Evolutionary conservation across 2,113 vertebrate species (phyloP).

Genomic region (Misgurnus mizolepis): DNA sequence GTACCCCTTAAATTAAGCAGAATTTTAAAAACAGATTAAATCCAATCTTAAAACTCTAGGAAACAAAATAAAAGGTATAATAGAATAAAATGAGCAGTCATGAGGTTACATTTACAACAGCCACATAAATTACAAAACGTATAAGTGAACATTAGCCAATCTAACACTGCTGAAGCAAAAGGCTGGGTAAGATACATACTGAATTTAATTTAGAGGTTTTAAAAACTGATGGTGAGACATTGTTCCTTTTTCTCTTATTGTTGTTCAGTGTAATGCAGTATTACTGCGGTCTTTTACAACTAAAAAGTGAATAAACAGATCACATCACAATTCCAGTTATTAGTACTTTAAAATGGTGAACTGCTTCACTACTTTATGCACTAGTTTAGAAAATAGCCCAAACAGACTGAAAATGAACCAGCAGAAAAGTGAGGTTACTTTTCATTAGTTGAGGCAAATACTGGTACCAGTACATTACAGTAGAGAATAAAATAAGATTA

Average conservation of each 20-base stretch:
- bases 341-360: slow-evolving; percentile 60
- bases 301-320: slow-evolving; percentile 42
- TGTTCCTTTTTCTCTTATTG: slow-evolving; percentile 49
- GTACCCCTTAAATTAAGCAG: slow-evolving; percentile 63
- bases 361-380: slow-evolving; percentile 60
- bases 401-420: slow-evolving; percentile 48
- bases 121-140: slow-evolving; percentile 28
- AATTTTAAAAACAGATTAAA: slow-evolving; percentile 68
- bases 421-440: slow-evolving; percentile 63
- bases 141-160: slow-evolving; percentile 29
- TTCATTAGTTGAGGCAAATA: slow-evolving; percentile 69
- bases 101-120: slow-evolving; percentile 53
- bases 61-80: slow-evolving; percentile 60
- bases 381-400: slow-evolving; percentile 66
- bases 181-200: slow-evolving; percentile 69
- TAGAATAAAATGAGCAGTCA: slow-evolving; percentile 52
- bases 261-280: slow-evolving; percentile 49
- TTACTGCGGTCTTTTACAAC: slow-evolving; percentile 1
- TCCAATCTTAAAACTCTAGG: slow-evolving; percentile 52
- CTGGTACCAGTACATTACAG: slow-evolving; percentile 68
- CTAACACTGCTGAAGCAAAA: slow-evolving; percentile 73
- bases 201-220: slow-evolving; percentile 61
- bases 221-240: slow-evolving; percentile 7
- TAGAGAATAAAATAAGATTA: slow-evolving; percentile 73
- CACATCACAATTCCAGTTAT: slow-evolving; percentile 57